Percentiles rank a stretch among this genome's conserved stretches.
Conservation (phyloP, 2,888 invertebrate genomes). For the Scrobipalpa atriplicella region DNA sequence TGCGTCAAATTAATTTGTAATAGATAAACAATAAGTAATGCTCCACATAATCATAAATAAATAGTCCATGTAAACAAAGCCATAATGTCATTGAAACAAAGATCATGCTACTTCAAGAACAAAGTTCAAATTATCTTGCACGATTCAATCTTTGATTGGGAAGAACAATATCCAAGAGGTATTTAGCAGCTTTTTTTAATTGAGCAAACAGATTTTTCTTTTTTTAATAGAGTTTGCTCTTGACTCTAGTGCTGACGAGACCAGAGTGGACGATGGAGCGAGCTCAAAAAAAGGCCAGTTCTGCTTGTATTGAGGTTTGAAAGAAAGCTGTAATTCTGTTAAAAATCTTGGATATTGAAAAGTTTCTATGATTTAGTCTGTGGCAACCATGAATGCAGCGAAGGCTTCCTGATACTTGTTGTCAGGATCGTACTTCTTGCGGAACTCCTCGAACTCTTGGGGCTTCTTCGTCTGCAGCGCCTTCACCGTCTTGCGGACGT, state of each 20-base stretch:
- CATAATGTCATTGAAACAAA: constrained; percentile 3
- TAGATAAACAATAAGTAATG: constrained; percentile 41
- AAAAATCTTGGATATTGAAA: not conserved
- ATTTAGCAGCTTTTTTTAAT: too few relatives aligned
- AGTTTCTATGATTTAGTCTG: constrained; percentile 40
- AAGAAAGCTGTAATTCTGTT: not conserved
- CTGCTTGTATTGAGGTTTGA: too few relatives aligned
- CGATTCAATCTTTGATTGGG: too few relatives aligned
- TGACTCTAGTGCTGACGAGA: not conserved
- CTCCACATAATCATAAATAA: constrained; percentile 52
- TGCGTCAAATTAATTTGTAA: constrained; percentile 7
- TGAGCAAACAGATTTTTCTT: too few relatives aligned
- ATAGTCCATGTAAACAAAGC: not conserved
- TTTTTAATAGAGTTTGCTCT: not conserved
- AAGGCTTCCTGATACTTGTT: constrained; percentile 61
- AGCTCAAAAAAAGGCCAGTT: too few relatives aligned
- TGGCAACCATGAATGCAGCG: constrained; percentile 51
- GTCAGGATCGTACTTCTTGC: constrained; percentile 63
- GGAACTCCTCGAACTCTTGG: constrained; percentile 54
- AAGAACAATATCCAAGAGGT: not conserved
- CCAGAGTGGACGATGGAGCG: not conserved
- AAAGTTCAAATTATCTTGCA: not conserved
- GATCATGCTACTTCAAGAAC: not conserved
- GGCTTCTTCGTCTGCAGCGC: constrained; percentile 59
- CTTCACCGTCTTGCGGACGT: constrained; percentile 61